Percentiles rank a stretch among this genome's conserved stretches.
Conservation (phyloP, 2,888 invertebrate genomes). For the Diaphora mendica region DNA sequence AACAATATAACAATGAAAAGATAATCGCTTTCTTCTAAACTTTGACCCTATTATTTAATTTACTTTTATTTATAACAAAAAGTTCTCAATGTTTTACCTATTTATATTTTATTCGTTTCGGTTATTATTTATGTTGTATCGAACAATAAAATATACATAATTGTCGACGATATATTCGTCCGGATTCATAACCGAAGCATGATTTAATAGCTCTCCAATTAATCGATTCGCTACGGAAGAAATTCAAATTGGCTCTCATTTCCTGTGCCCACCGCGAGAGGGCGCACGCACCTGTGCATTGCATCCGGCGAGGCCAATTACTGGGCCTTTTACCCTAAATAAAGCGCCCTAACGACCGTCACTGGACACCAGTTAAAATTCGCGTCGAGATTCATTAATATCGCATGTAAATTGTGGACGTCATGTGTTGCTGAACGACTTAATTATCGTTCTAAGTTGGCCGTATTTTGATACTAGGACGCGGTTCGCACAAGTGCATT, state of each 20-base stretch:
- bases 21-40: neutral
- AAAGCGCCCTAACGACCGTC: conserved; percentile 70
- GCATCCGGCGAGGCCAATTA: conserved; percentile 82
- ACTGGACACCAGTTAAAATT: conserved; percentile 69
- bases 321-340: conserved; percentile 76
- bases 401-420: conserved; percentile 49
- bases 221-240: conserved; percentile 77
- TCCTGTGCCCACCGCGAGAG: conserved; percentile 73
- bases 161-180: conserved; percentile 37
- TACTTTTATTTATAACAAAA: neutral
- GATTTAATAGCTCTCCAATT: conserved; percentile 68
- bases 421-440: conserved; percentile 40
- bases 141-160: conserved; percentile 41
- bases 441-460: conserved; percentile 41
- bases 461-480: conserved; percentile 15
- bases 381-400: conserved; percentile 65
- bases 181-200: conserved; percentile 49
- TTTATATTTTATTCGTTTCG: conserved; percentile 27
- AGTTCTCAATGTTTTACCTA: conserved; percentile 39
- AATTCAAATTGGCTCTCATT: conserved; percentile 82
- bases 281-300: conserved; percentile 79
- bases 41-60: neutral
- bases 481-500: neutral
- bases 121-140: conserved; percentile 21
- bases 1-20: neutral